Conservation (phyloP, 2,113 vertebrate genomes). For the Nyctereutes procyonoides region DNA sequence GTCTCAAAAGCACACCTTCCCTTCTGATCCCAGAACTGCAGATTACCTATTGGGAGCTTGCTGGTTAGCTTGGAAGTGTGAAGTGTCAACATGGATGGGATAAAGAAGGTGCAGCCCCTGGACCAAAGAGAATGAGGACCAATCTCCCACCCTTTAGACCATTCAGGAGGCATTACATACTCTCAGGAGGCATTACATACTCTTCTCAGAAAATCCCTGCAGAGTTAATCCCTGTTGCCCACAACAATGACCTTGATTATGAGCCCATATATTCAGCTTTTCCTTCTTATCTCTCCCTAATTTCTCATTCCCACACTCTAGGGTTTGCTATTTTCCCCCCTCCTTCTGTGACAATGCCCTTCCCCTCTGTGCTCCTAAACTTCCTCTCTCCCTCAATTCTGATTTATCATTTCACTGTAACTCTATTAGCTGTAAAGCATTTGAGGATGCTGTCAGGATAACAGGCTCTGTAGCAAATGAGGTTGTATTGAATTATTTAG, state of each 20-base stretch:
- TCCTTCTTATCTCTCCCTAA: not conserved
- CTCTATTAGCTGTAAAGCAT: slow-evolving; percentile 75
- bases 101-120: not conserved
- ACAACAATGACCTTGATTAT: not conserved
- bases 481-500: slow-evolving; percentile 83
- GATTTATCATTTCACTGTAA: slow-evolving; percentile 79
- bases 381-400: slow-evolving; percentile 15
- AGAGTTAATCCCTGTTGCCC: not conserved
- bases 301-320: slow-evolving; percentile 3
- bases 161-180: not conserved
- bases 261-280: not conserved
- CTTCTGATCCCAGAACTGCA: not conserved
- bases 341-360: not conserved
- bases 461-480: slow-evolving; percentile 79
- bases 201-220: not conserved
- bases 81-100: not conserved
- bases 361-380: slow-evolving; percentile 24
- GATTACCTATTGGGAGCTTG: not conserved
- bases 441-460: slow-evolving; percentile 77
- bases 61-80: not conserved
- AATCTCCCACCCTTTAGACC: not conserved
- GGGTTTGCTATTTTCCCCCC: not conserved
- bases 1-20: not conserved
- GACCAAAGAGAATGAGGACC: not conserved
- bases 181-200: not conserved